Conservation (phyloP, 2,797 vertebrate genomes). For the Oreochromis grahami region DNA sequence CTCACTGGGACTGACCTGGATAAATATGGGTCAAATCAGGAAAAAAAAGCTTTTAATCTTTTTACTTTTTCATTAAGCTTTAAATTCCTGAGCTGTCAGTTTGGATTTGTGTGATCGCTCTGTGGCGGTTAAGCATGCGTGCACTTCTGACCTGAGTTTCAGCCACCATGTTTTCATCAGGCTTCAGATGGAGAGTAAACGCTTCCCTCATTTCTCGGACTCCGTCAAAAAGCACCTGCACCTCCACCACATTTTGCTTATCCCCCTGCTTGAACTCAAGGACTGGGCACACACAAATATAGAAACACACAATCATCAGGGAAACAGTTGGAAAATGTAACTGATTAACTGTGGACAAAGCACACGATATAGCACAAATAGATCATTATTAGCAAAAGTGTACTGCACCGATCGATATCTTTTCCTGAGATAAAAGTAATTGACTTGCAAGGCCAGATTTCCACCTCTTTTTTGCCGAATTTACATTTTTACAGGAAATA, state of each 20-base stretch:
- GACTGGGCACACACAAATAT: conserved; percentile 71
- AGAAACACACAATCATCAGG: neutral
- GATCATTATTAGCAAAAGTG: neutral
- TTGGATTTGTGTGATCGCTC: neutral
- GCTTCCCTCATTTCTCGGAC: conserved; percentile 91
- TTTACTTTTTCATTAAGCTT: conserved; percentile 4
- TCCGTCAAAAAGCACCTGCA: conserved; percentile 88
- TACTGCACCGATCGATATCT: neutral
- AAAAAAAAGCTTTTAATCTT: neutral
- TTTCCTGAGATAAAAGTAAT: neutral
- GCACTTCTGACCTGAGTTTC: conserved; percentile 83
- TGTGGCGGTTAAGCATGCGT: neutral
- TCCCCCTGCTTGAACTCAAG: conserved; percentile 90
- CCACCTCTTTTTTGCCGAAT: neutral
- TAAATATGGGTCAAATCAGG: conserved; percentile 35
- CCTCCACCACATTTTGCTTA: conserved; percentile 83
- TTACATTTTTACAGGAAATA: neutral
- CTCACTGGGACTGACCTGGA: conserved; percentile 29
- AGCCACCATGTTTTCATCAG: conserved; percentile 93
- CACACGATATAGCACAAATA: neutral
- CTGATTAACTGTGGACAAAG: neutral
- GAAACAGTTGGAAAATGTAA: neutral
- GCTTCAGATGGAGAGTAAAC: conserved; percentile 91
- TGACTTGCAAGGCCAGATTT: neutral
- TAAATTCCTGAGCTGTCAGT: neutral